A percentile compares a stretch with the other conserved stretches of the same genome.
Conservation (phyloP, 2,888 invertebrate genomes). For the Drosophila kuntzei region DNA sequence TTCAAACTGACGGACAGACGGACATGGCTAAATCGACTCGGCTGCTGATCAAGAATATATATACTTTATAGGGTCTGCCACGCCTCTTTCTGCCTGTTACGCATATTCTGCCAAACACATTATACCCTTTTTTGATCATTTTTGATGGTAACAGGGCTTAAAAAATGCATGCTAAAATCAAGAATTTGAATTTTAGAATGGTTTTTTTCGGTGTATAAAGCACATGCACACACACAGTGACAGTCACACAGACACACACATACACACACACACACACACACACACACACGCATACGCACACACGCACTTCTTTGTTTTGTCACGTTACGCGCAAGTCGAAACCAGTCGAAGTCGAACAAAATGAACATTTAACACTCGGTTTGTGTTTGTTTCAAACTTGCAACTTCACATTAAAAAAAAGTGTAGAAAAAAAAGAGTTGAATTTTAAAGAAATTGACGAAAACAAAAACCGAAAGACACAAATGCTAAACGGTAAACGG, state of each 20-base stretch:
- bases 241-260: constrained; percentile 1
- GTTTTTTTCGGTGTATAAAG: too few relatives aligned
- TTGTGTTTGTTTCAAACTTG: neutral
- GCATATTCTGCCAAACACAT: too few relatives aligned
- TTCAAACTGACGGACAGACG: too few relatives aligned
- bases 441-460: constrained; percentile 1
- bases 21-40: too few relatives aligned
- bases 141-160: too few relatives aligned
- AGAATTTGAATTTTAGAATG: too few relatives aligned
- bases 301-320: constrained; percentile 18
- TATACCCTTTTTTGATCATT: too few relatives aligned
- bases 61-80: too few relatives aligned
- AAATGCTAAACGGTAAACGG: constrained; percentile 16
- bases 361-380: constrained; percentile 33
- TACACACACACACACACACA: constrained; percentile 8
- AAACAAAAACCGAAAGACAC: constrained; percentile 3
- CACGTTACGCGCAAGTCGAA: constrained; percentile 50
- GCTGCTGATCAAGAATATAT: too few relatives aligned
- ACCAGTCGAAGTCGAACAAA: constrained; percentile 40
- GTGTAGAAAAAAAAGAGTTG: neutral
- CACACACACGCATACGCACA: neutral
- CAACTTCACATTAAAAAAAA: constrained; percentile 10
- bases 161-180: too few relatives aligned
- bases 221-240: constrained; percentile 9
- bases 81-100: too few relatives aligned